Base-by-base conservation (phyloP, 2,797 vertebrate genomes). In the Halcyon chelicuti region DNA sequence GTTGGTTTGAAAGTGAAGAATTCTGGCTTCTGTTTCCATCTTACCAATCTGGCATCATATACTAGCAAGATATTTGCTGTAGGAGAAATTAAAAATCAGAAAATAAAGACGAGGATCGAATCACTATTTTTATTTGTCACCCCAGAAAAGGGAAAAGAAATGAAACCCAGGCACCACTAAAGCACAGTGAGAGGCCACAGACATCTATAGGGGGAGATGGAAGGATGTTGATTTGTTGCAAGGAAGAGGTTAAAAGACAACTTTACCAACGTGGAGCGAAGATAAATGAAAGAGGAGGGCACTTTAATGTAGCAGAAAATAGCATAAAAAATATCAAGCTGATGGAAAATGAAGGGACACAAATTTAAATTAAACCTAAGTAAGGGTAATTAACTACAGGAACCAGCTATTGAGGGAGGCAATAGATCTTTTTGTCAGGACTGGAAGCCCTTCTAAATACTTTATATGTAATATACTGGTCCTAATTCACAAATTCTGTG, bases 361-460 rank as follows among this genome's bases (percentile, higher is more conserved):
- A 81, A 73, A 91, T 90, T 89, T 84, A 80, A 94, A 82, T 78
- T 73, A 76, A 86, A 95, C 8, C 19, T 88, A 90, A 61, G 49
- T 86, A 60, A 82, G 21, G 13, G 62, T 76, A 79, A 84, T 95
- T 95, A 94, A 54, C 65, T 49, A 37, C 54, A 51, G 71, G 63
- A 94, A 63, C 26, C 26, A 74, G 37, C 57, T 71, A 37, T 65
- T 76, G 68, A 90, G 44, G 49, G 39, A 82, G 17, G 52, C 46
- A 84, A 26, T 79, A 65, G 86, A 86, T 90, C 46, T 82, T 85
- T 84, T 76, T 79, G 65, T 79, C 80, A 88, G 58, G 37, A 65
- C 37, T 57, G 67, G 74, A 94, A 87, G 25, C n/a, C 49, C 66
- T 96, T 72, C 67, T 94, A 72, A 87, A 79, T 90, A 90, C 88